Base-by-base conservation (phyloP, 2,797 vertebrate genomes). In the Stomatorhinus walkeri region DNA sequence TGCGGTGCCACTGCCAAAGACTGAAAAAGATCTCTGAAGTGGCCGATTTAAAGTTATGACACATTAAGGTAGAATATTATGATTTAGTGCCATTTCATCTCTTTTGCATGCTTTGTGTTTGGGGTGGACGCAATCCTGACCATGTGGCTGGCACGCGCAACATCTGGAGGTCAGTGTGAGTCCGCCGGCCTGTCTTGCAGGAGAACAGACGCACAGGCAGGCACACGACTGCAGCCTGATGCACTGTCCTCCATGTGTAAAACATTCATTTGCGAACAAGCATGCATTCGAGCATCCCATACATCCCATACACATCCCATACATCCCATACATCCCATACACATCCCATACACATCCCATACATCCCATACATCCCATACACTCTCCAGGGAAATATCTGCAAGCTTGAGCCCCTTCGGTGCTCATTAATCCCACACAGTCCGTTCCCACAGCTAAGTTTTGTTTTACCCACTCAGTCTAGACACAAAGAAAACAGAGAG, bases 391-490 rank as follows among this genome's bases (percentile, higher is more conserved):
- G 72, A 92, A 81, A 81, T 90, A 90, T 90, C 12, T 87, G 89
- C 91, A 88, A 84, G 88, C 85, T 28, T 43, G 16, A 22, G 46
- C 36, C 28, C 59, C 72, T 56, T 48, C 40, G 6, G 46, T 24
- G 91, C 83, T 90, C 89, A 91, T 86, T 89, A 91, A 88, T 76
- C 92, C 88, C 90, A 90, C 89, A 92, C 90, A 93, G 93, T 94
- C 90, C 88, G 85, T 89, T 89, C 85, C 90, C 91, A 88, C 48
- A 49, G 86, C 89, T 88, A 28, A 9, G 92, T 89, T 90, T 90
- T 92, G 93, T 94, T 93, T 92, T 81, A 93, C 93, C 92, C 92
- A 90, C 89, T 90, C 92, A 92, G 95, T 95, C 95, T 95, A 96
- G 95, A 95, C 94, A 32, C 92, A 94, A 92, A 94, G 87, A 93